These are phyloP conservation scores for Galerucella nymphaeae DNA, from an alignment of 2,888 invertebrate species.

Conservation along the genomic window DNA sequence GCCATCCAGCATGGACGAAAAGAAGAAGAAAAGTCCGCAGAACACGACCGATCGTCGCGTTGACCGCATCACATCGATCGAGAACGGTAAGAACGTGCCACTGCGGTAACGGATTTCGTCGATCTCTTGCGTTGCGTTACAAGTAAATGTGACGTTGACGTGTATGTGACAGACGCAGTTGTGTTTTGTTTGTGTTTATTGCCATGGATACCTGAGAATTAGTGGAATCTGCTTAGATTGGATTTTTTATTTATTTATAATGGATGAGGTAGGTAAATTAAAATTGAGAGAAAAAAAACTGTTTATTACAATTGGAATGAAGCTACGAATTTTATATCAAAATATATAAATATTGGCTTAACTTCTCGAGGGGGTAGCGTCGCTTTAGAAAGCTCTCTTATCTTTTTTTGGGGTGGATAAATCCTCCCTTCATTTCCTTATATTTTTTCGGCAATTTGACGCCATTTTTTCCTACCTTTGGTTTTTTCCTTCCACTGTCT, in stretches of 20 bases:
- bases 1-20: constrained; percentile 34
- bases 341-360: too few species aligned
- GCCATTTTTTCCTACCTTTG: too few species aligned
- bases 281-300: not conserved
- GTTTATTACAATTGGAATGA: too few species aligned
- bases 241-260: constrained; percentile 14
- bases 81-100: constrained; percentile 1
- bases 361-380: too few species aligned
- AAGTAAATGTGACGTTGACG: constrained; percentile 27
- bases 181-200: constrained; percentile 30
- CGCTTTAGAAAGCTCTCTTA: too few species aligned
- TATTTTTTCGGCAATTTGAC: too few species aligned
- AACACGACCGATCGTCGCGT: constrained; percentile 35
- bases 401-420: too few species aligned
- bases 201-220: constrained; percentile 21
- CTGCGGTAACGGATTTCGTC: constrained; percentile 10
- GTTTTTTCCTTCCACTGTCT: too few species aligned
- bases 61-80: constrained; percentile 26
- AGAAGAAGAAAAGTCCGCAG: constrained; percentile 41
- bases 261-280: constrained; percentile 17
- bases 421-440: too few species aligned
- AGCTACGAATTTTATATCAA: too few species aligned
- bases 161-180: constrained; percentile 21
- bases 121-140: constrained; percentile 11
- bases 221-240: constrained; percentile 3